Conservation (phyloP, 1,140 invertebrate genomes). For the Delia radicum region DNA sequence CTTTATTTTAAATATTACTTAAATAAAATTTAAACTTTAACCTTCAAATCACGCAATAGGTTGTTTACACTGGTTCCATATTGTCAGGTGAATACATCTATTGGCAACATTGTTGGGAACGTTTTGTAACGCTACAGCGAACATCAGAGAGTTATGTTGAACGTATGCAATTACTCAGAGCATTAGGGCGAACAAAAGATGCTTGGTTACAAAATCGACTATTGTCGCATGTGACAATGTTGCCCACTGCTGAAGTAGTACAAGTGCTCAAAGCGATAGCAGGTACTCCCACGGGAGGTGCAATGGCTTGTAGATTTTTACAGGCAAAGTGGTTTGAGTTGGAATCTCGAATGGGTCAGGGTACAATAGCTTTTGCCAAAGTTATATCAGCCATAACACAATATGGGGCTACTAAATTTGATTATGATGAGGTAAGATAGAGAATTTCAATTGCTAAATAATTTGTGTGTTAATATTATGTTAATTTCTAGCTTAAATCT, state of each 20-base stretch:
- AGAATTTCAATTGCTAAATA: not conserved
- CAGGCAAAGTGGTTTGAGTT: slow-evolving; percentile 72
- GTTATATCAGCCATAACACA: slow-evolving; percentile 70
- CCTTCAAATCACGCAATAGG: slow-evolving; percentile 30
- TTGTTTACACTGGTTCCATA: slow-evolving; percentile 53
- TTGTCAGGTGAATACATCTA: slow-evolving; percentile 68
- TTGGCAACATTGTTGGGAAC: slow-evolving; percentile 74
- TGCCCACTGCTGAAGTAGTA: slow-evolving; percentile 70
- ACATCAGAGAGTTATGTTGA: slow-evolving; percentile 66
- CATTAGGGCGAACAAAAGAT: slow-evolving; percentile 68
- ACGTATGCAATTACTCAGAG: slow-evolving; percentile 66
- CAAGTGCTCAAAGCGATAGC: slow-evolving; percentile 69
- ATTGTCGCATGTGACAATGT: slow-evolving; percentile 65
- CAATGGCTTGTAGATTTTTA: slow-evolving; percentile 74
- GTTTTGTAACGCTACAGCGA: slow-evolving; percentile 60
- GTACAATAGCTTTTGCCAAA: slow-evolving; percentile 68
- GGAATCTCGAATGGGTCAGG: slow-evolving; percentile 65
- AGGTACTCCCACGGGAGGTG: slow-evolving; percentile 67
- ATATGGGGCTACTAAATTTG: slow-evolving; percentile 70
- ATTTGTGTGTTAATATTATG: not conserved
- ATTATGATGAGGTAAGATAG: slow-evolving; percentile 66
- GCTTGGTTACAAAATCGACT: slow-evolving; percentile 72
- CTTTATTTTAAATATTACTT: not conserved
- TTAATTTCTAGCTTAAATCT: slow-evolving; percentile 44
- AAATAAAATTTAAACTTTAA: not conserved